Percentiles rank a stretch among this genome's conserved stretches.
These are phyloP conservation scores for Chironomus tepperi DNA, from an alignment of 1,140 invertebrate genomes.

Conservation along the genomic window DNA sequence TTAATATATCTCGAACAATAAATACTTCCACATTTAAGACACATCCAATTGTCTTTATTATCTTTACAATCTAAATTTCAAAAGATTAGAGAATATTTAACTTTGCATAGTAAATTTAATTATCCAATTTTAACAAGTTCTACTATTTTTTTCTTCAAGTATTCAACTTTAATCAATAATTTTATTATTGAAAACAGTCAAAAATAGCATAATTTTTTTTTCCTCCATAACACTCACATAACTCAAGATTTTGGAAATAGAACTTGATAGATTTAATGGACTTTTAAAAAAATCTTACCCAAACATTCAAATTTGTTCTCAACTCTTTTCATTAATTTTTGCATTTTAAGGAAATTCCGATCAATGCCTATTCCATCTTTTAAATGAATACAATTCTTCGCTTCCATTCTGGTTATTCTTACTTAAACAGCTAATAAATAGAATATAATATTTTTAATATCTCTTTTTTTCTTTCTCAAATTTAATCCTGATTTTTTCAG, in stretches of 20 bases:
- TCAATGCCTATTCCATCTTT: neutral
- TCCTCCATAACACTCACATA: too few species aligned
- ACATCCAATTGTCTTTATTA: constrained; percentile 64
- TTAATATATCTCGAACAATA: constrained; percentile 71
- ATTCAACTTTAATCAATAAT: too few species aligned
- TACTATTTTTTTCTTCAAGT: neutral
- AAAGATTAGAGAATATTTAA: constrained; percentile 21
- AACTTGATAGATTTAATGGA: too few species aligned
- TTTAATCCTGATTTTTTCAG: neutral
- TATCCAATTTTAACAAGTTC: neutral
- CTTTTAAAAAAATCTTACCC: neutral
- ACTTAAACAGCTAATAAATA: too few species aligned
- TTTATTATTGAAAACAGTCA: too few species aligned
- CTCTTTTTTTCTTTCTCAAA: neutral
- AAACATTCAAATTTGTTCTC: neutral
- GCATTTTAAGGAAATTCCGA: neutral
- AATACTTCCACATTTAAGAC: constrained; percentile 60
- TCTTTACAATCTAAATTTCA: constrained; percentile 53
- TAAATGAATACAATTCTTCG: neutral
- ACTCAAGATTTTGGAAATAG: too few species aligned
- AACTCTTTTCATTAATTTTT: neutral
- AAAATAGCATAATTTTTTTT: too few species aligned
- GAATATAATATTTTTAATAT: neutral
- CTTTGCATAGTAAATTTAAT: neutral
- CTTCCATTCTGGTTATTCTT: neutral